Conservation (phyloP, 2,113 vertebrate species). For the Melanotaenia duboulayi region DNA sequence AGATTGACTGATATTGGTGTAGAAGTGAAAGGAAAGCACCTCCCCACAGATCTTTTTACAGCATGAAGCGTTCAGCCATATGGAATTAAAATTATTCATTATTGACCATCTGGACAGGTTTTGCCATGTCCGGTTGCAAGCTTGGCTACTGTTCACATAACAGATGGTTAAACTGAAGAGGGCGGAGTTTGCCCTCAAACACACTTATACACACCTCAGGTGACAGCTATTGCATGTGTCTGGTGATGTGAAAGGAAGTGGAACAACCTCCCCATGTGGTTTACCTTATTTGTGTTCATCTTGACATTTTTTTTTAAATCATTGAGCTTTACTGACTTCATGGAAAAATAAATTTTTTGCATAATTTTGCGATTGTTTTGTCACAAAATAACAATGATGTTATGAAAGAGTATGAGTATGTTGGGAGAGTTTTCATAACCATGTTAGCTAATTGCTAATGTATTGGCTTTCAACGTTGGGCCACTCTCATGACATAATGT, state of each 20-base stretch:
- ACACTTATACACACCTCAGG: conserved; percentile 19
- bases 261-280: not conserved
- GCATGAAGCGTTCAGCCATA: conserved; percentile 59
- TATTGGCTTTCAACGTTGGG: not conserved
- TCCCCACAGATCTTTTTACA: conserved; percentile 9
- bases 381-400: not conserved
- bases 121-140: conserved; percentile 20
- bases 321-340: not conserved
- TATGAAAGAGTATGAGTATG: too few species aligned
- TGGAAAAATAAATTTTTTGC: not conserved
- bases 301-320: not conserved
- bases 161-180: conserved; percentile 47
- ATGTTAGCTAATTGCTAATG: not conserved
- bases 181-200: conserved; percentile 3
- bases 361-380: not conserved
- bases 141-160: conserved; percentile 23
- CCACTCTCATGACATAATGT: not conserved
- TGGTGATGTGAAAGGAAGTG: conserved; percentile 22
- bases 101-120: conserved; percentile 59
- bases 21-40: not conserved
- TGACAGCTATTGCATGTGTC: conserved; percentile 1
- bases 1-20: not conserved
- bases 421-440: not conserved
- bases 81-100: conserved; percentile 62
- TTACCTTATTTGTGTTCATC: not conserved